Conservation (phyloP, 2,797 vertebrate genomes). For the Streptopelia turtur region DNA sequence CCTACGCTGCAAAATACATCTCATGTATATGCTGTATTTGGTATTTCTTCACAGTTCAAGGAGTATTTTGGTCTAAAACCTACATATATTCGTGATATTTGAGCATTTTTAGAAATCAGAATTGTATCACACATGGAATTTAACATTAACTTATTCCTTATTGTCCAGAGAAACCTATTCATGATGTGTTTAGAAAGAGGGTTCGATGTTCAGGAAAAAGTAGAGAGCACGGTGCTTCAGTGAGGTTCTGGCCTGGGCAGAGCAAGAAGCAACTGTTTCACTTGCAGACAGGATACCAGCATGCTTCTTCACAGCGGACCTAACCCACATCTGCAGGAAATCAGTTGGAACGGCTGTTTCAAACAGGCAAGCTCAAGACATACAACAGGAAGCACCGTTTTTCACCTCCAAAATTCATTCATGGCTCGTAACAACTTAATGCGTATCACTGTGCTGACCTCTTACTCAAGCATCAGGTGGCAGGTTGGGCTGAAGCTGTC, state of each 20-base stretch:
- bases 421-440: neutral
- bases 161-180: neutral
- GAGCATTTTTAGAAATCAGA: neutral
- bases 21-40: neutral
- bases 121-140: neutral
- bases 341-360: neutral
- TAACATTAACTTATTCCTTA: neutral
- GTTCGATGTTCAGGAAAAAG: neutral
- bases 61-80: neutral
- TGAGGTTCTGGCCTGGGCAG: neutral
- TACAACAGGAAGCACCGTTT: neutral
- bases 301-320: neutral
- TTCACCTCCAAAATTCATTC: neutral
- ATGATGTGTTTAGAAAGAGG: neutral
- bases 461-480: neutral
- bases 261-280: neutral
- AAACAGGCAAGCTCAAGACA: neutral
- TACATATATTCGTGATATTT: neutral
- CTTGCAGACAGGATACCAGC: neutral
- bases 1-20: neutral
- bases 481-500: neutral
- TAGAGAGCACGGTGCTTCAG: neutral
- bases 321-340: neutral
- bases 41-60: neutral
- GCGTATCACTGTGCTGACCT: fast-evolving